These are phyloP conservation scores for Battus philenor DNA, from an alignment of 1,140 invertebrate genomes.

Conservation along the genomic window DNA sequence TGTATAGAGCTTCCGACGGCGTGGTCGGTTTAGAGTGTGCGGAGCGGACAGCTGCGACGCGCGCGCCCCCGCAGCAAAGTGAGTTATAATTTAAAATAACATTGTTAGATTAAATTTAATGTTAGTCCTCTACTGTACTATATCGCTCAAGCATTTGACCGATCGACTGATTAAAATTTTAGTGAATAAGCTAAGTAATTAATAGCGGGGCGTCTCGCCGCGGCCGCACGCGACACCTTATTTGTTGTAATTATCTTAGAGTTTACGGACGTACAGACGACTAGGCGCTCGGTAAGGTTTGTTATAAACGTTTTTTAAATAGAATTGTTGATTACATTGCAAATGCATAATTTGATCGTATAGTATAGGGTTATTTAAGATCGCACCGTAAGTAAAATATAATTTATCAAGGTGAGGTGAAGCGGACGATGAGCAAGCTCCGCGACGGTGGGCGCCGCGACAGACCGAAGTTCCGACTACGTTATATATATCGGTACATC, in stretches of 20 bases:
- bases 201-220: constrained; percentile 34
- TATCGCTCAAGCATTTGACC: constrained; percentile 75
- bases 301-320: constrained; percentile 67
- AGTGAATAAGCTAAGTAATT: constrained; percentile 72
- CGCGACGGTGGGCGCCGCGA: constrained; percentile 57
- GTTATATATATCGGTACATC: constrained; percentile 67
- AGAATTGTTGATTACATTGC: constrained; percentile 66
- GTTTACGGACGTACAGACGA: constrained; percentile 42
- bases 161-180: constrained; percentile 76
- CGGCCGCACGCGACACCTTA: constrained; percentile 30
- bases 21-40: constrained; percentile 27
- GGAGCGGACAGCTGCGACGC: constrained; percentile 34
- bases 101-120: constrained; percentile 76
- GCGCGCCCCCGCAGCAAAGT: constrained; percentile 48
- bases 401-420: constrained; percentile 68
- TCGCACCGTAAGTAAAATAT: constrained; percentile 72
- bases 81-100: constrained; percentile 74
- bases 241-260: constrained; percentile 54
- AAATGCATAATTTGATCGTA: constrained; percentile 70
- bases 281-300: constrained; percentile 51
- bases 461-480: constrained; percentile 60
- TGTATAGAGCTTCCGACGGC: constrained; percentile 52
- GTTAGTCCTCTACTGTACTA: constrained; percentile 75
- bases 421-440: constrained; percentile 62
- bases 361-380: constrained; percentile 74